Evolutionary conservation across 2,113 vertebrate species (phyloP), one percentile per base, ranked within the genome.

Genomic region (Protobothrops flavoviridis): DNA sequence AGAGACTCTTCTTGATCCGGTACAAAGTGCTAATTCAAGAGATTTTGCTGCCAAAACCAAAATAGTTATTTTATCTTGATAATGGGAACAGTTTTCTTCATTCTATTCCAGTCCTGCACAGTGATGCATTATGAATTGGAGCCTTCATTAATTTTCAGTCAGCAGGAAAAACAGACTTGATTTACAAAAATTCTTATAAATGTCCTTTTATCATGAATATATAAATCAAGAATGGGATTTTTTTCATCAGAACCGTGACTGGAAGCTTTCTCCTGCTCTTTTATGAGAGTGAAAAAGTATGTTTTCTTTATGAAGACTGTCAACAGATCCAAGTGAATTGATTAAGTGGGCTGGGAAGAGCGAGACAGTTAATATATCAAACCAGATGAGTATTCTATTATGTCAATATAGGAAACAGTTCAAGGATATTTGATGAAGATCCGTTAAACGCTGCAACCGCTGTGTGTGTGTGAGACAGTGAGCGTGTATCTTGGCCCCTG

Each of bases 371-470:
- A 24, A 43, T 69, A 52, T 23, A 92, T 89, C 61, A 92, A 74
- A 24, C 52, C 43, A 89, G 55, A 15, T 92, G 87, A 89, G n/a
- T 56, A 92, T 89, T 89, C 43, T 64, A 92, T 45, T 45, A 45
- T 81, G 52, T 55, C 61, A 45, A 21, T n/a, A 45, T 74, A 45
- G 29, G 61, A 87, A 64, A 74, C 29, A 45, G 88, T 92, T 92
- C 59, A 88, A 92, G 61, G 21, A 74, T 81, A 74, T 89, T 89
- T 92, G 88, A 89, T 89, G 87, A 89, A 89, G 50, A 89, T 81
- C 52, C 33, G 23, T 92, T 45, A 89, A 55, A 91, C 11, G 15
- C 53, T 91, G 20, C 15, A 85, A 45, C 53, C 21, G 12, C 17
- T 55, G 39, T 56, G 55, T 56, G 55, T 50, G 48, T 43, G 85